A percentile compares a stretch with the other conserved stretches of the same genome.
Conservation (phyloP, 1,140 invertebrate genomes). For the Procambarus clarkii region DNA sequence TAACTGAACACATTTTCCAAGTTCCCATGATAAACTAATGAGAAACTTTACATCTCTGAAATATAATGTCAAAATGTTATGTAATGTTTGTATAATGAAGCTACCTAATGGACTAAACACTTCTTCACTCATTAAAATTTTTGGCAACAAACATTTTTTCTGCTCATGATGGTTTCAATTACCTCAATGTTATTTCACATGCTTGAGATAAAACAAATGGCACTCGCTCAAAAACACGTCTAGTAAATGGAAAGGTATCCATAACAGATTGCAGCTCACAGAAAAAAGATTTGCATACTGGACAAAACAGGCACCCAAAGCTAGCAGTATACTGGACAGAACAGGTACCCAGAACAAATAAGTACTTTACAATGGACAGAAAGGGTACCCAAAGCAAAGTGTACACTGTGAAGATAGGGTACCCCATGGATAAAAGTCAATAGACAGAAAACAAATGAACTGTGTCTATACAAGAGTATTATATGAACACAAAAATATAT, state of each 20-base stretch:
- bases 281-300: not conserved
- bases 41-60: too few relatives aligned
- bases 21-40: too few relatives aligned
- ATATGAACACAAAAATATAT: not conserved
- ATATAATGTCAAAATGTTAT: too few relatives aligned
- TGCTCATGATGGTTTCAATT: too few relatives aligned
- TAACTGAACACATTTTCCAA: too few relatives aligned
- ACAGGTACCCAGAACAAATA: not conserved
- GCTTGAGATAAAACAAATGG: not conserved
- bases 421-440: not conserved
- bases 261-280: not conserved
- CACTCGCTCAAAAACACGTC: not conserved
- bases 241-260: not conserved
- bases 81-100: too few relatives aligned
- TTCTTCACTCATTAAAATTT: too few relatives aligned
- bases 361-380: not conserved
- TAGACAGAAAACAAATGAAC: not conserved
- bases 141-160: too few relatives aligned
- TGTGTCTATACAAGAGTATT: not conserved
- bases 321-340: not conserved
- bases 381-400: not conserved
- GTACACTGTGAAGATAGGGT: not conserved
- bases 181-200: too few relatives aligned
- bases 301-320: not conserved
- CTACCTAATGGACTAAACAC: too few relatives aligned